Percentiles rank a stretch among this genome's conserved stretches.
Conservation (phyloP, 2,888 invertebrate genomes). For the Chaetoderma sp. region DNA sequence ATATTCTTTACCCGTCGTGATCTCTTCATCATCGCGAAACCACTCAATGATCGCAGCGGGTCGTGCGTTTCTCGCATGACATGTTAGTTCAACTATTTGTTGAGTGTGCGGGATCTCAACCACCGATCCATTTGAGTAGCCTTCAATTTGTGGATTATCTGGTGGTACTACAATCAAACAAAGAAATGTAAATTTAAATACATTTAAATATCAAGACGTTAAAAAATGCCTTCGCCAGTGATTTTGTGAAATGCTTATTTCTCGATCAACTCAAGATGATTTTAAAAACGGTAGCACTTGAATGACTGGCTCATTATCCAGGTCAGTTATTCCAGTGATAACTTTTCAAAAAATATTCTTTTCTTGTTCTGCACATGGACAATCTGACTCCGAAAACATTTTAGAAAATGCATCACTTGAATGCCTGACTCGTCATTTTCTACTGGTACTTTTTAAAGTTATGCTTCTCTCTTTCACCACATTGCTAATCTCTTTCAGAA, state of each 20-base stretch:
- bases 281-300: too few relatives aligned
- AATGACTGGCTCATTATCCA: too few relatives aligned
- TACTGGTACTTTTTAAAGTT: too few relatives aligned
- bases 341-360: too few relatives aligned
- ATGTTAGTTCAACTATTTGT: constrained; percentile 87
- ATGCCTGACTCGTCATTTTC: too few relatives aligned
- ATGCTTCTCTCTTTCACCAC: too few relatives aligned
- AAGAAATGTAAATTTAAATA: constrained; percentile 25
- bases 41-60: constrained; percentile 81
- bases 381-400: too few relatives aligned
- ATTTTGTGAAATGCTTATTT: not conserved
- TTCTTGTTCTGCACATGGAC: too few relatives aligned
- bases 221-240: too few relatives aligned
- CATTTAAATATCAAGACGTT: not conserved
- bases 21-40: constrained; percentile 93
- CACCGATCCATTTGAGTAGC: constrained; percentile 90
- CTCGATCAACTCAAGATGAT: not conserved
- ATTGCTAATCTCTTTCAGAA: too few relatives aligned
- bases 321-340: too few relatives aligned
- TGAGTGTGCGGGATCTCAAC: constrained; percentile 83
- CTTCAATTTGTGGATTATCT: constrained; percentile 90
- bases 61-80: constrained; percentile 92
- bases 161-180: constrained; percentile 82
- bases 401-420: too few relatives aligned
- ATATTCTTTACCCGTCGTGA: constrained; percentile 57